Base-by-base conservation (phyloP, 1,140 invertebrate species). In the Brachionus paranguensis region DNA sequence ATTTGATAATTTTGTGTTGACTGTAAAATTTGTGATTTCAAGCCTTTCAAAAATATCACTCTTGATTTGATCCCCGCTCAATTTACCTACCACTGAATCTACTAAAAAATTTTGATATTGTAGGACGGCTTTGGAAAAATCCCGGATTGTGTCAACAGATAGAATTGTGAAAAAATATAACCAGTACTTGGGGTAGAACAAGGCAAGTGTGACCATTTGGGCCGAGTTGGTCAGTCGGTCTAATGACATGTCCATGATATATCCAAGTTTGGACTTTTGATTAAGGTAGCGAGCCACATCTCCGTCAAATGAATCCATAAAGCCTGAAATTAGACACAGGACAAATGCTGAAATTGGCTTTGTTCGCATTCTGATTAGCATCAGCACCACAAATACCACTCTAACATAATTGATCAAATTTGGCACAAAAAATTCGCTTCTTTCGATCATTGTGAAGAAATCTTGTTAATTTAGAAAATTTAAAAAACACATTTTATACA, bases 241-340 rank as follows among this genome's bases (percentile, higher is more conserved):
- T n/a, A 76, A 29, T 3, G 20, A 24, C 43, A 76, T 45, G 27
- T 76, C 72, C 45, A 76, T 6, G 3, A 47, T 12, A 27, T 47
- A 76, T 37, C 72, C 72, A 1, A 76, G 27, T 76, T 76, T 76
- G n/a, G 72, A 76, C 14, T 24, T 47, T 76, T 76, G 72, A 27
- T 76, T 17, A 24, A 27, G 29, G 27, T 27, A 20, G 20, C 72
- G 72, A 4, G 72, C 72, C 14, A 76, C 20, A 17, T 76, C 20
- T 27, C 72, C 72, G 27, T 76, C 72, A 76, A 76, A n/a, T 4
- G 72, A 76, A 27, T 76, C 72, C 3, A 76, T 17, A 14, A 76
- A 29, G 2, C 72, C 72, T 12, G 72, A 76, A 14, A 27, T 5
- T 10, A 76, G 8, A 50, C 72, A 76, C 24, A 76, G 50, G 1